A percentile compares a stretch with the other conserved stretches of the same genome.
These are phyloP conservation scores for Drosophila saltans DNA, from an alignment of 1,140 invertebrate species.

Conservation along the genomic window DNA sequence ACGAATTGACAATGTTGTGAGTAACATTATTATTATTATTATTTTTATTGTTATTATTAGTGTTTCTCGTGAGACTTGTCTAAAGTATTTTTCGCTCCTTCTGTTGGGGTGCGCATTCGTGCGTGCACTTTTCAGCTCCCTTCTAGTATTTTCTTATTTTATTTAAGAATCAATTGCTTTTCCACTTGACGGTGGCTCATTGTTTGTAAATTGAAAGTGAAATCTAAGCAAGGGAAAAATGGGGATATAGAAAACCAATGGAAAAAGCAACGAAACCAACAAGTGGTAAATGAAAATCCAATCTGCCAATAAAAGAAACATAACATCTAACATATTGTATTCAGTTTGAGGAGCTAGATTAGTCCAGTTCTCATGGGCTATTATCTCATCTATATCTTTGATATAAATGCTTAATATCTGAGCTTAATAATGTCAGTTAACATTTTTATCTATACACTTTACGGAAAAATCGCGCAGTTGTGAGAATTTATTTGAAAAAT, in stretches of 20 bases:
- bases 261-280: slow-evolving; percentile 49
- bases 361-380: background rate
- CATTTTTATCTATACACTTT: background rate
- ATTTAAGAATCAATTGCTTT: slow-evolving; percentile 58
- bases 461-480: too few species aligned
- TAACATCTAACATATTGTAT: slow-evolving; percentile 19
- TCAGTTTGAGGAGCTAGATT: slow-evolving; percentile 15
- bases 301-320: slow-evolving; percentile 48
- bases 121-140: slow-evolving; percentile 61
- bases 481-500: too few species aligned
- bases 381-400: background rate
- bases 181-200: slow-evolving; percentile 19
- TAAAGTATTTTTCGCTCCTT: background rate
- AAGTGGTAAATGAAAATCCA: slow-evolving; percentile 62
- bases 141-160: slow-evolving; percentile 29
- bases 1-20: slow-evolving; percentile 64
- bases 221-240: background rate
- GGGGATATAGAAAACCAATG: slow-evolving; percentile 13
- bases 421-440: background rate
- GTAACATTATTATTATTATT: slow-evolving; percentile 61
- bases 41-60: slow-evolving; percentile 57
- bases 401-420: background rate
- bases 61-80: slow-evolving; percentile 30
- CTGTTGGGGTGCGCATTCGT: slow-evolving; percentile 43
- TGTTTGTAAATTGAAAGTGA: slow-evolving; percentile 15